These are phyloP conservation scores for Tragelaphus imberbis DNA, from an alignment of 2,113 vertebrate genomes.

Conservation along the genomic window DNA sequence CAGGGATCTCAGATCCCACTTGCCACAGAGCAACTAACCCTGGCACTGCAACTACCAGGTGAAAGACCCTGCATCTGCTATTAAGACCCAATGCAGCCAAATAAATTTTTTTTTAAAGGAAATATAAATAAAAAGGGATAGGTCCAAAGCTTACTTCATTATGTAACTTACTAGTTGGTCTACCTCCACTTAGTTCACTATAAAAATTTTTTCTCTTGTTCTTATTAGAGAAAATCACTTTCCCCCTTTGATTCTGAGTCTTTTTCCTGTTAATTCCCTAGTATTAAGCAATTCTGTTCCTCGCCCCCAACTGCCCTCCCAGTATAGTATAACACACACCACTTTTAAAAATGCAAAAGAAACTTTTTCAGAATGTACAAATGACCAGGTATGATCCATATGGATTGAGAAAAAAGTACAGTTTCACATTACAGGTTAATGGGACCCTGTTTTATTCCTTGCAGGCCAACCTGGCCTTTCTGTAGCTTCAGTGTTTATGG, in stretches of 20 bases:
- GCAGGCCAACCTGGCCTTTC: neutral
- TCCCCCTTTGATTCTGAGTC: neutral
- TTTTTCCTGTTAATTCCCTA: neutral
- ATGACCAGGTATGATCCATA: neutral
- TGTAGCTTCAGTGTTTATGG: neutral
- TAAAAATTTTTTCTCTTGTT: neutral
- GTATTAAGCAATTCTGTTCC: neutral
- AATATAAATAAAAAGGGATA: neutral
- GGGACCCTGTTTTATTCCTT: neutral
- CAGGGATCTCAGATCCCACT: neutral
- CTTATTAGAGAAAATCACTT: neutral
- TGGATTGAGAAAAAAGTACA: neutral
- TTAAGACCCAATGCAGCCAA: neutral
- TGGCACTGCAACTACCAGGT: neutral
- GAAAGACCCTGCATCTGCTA: neutral
- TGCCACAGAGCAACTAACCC: neutral
- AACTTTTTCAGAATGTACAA: neutral
- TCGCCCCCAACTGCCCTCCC: neutral
- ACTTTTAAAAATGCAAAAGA: neutral
- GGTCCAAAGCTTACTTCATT: neutral
- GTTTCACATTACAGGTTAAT: neutral
- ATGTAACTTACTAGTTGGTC: neutral
- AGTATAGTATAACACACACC: neutral
- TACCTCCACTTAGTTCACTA: neutral
- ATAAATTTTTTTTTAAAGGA: neutral